A percentile compares a stretch with the other conserved stretches of the same genome.
Evolutionary conservation across 2,797 vertebrate species (phyloP).

Genomic region (Sebastolobus altivelis): DNA sequence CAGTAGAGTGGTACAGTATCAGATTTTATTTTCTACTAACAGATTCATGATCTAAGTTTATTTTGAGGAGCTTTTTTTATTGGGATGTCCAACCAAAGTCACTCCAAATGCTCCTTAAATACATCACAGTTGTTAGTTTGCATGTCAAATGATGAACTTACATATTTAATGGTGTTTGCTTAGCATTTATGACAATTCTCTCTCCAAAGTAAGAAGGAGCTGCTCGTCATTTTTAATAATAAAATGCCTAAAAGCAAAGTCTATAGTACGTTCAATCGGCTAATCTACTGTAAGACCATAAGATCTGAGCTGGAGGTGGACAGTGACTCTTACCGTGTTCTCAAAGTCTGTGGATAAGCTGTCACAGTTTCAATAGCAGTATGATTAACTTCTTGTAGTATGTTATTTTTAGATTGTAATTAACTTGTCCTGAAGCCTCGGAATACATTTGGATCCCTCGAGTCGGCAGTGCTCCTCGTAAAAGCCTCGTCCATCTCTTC

Average conservation of each 20-base stretch:
- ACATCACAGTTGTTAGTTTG: background rate
- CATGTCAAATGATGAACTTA: background rate
- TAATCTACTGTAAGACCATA: background rate
- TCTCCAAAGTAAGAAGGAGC: background rate
- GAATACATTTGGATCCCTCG: constrained; percentile 1
- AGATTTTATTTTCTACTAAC: background rate
- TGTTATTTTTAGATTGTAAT: constrained; percentile 20
- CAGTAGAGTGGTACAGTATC: background rate
- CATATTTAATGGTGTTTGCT: background rate
- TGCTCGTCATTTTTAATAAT: background rate
- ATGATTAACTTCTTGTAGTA: background rate
- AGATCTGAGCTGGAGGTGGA: background rate
- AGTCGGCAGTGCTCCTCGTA: background rate
- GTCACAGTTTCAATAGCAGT: background rate
- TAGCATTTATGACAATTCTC: background rate
- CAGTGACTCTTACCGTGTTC: background rate
- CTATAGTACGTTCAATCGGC: background rate
- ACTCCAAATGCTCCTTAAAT: background rate
- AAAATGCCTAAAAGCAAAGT: background rate
- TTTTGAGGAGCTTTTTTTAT: background rate
- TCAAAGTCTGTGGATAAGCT: background rate
- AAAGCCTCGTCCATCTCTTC: constrained; percentile 1
- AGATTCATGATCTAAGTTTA: background rate
- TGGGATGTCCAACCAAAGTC: background rate
- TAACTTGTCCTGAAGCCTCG: background rate